Percentiles rank a stretch among this genome's conserved stretches.
phyloP scores from a whole-genome alignment of 1,140 invertebrate species.

The Heliconius himera region DNA sequence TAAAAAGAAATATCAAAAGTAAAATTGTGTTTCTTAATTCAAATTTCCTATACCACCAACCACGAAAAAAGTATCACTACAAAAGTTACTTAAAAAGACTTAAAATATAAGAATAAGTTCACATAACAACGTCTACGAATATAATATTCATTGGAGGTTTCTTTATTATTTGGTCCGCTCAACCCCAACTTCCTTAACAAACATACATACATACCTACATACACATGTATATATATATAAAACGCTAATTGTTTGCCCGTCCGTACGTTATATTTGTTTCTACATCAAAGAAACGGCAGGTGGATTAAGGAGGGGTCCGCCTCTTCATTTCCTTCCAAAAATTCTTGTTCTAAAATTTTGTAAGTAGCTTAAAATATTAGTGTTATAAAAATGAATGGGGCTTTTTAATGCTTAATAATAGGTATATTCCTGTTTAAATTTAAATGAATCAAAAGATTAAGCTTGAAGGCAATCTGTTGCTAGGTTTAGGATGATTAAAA shows the following conservation, averaged over 20 bases:
- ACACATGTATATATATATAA: background rate
- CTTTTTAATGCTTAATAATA: background rate
- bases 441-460: background rate
- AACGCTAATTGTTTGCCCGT: slow-evolving; percentile 10
- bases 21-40: no score
- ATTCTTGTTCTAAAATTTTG: background rate
- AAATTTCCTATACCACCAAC: no score
- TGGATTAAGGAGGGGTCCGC: slow-evolving; percentile 4
- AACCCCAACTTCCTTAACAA: slow-evolving; percentile 10
- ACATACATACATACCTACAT: slow-evolving; percentile 1
- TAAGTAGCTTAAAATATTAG: slow-evolving; percentile 12
- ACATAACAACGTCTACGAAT: background rate
- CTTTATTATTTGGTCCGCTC: slow-evolving; percentile 7
- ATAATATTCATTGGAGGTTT: slow-evolving; percentile 7
- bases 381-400: background rate
- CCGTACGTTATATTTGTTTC: slow-evolving; percentile 12
- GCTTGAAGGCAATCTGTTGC: background rate
- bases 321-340: background rate
- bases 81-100: background rate
- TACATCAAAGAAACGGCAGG: slow-evolving; percentile 14
- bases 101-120: background rate
- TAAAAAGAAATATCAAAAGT: no score
- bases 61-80: no score
- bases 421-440: background rate
- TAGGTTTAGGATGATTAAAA: background rate